phyloP scores from a whole-genome alignment of 2,888 invertebrate genomes.

The Thymelicus acteon region DNA sequence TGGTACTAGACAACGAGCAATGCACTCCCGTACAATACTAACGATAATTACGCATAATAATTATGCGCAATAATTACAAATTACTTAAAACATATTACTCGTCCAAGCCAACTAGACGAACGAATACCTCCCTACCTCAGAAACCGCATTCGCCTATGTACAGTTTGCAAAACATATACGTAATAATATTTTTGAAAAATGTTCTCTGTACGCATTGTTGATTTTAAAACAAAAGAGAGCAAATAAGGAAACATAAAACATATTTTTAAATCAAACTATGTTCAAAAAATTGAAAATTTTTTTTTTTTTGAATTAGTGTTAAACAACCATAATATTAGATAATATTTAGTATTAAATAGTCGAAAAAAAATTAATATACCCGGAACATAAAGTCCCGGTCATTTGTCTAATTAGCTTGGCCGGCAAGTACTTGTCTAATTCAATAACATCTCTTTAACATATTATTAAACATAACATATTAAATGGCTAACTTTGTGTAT shows the following conservation, averaged over 20 bases:
- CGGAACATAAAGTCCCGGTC: not conserved
- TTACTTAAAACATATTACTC: conserved; percentile 20
- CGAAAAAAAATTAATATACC: not conserved
- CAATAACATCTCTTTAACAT: conserved; percentile 31
- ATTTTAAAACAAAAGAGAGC: too few species aligned
- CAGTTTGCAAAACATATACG: too few species aligned
- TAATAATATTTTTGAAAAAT: too few species aligned
- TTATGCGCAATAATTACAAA: conserved; percentile 21
- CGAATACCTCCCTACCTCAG: not conserved
- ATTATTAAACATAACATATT: conserved; percentile 44
- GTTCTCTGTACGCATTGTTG: too few species aligned
- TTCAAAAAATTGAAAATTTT: too few species aligned
- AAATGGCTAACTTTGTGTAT: conserved; percentile 68
- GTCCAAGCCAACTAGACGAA: not conserved
- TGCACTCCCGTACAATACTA: conserved; percentile 56
- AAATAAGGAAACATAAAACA: too few species aligned
- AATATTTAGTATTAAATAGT: too few species aligned
- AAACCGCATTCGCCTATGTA: not conserved
- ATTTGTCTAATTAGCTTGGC: not conserved
- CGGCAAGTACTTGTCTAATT: conserved; percentile 19
- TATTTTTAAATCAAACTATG: too few species aligned
- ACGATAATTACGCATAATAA: conserved; percentile 39
- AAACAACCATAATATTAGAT: too few species aligned
- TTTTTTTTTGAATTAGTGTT: too few species aligned
- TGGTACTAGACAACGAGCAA: conserved; percentile 72